Conservation (phyloP, 2,797 vertebrate genomes). For the Myotis daubentonii region DNA sequence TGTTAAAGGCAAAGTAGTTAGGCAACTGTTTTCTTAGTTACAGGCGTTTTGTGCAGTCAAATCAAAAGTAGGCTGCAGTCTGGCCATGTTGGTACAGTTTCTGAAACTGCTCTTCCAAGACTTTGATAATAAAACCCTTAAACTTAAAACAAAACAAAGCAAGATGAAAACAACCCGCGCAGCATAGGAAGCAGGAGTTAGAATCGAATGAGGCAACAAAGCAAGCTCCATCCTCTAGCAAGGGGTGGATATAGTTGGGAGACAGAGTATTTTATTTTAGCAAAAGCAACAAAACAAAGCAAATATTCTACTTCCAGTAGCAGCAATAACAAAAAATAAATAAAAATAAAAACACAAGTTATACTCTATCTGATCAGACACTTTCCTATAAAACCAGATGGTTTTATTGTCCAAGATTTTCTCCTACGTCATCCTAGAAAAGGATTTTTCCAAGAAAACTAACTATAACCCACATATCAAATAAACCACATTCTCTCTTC, state of each 20-base stretch:
- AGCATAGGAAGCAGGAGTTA: not conserved
- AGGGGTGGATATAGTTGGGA: not conserved
- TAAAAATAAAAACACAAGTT: not conserved
- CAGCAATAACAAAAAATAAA: not conserved
- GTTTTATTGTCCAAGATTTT: not conserved
- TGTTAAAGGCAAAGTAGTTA: constrained; percentile 86
- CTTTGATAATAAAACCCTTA: constrained; percentile 96
- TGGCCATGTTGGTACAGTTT: constrained; percentile 92
- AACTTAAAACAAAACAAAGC: constrained; percentile 71
- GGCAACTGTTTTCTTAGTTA: constrained; percentile 84
- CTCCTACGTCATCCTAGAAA: constrained; percentile 1
- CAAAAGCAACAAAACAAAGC: constrained; percentile 33
- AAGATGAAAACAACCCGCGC: not conserved
- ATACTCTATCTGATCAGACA: not conserved
- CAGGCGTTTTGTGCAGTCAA: constrained; percentile 84
- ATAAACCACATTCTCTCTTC: not conserved
- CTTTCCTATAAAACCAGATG: not conserved
- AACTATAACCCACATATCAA: not conserved
- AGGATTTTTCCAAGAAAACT: constrained; percentile 1
- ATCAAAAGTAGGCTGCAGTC: constrained; percentile 87
- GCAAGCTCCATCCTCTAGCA: not conserved
- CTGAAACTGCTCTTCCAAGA: constrained; percentile 92
- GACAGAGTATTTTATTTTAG: not conserved
- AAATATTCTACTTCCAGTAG: not conserved
- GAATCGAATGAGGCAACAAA: not conserved